Percentiles rank a stretch among this genome's conserved stretches.
Evolutionary conservation across 1,140 invertebrate genomes (phyloP).

Genomic region (Limonius californicus): DNA sequence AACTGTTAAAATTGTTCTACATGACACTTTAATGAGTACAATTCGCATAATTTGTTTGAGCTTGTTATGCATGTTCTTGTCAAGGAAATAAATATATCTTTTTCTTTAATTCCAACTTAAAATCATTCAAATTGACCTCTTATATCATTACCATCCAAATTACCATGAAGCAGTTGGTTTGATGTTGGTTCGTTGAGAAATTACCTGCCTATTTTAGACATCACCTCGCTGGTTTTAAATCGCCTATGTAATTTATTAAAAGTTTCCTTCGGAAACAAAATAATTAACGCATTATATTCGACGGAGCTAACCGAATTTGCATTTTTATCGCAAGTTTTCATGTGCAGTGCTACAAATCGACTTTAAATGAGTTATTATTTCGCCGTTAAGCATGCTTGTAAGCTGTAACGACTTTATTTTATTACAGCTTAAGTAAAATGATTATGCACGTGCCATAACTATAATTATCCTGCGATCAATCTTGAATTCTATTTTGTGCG

Average conservation of each 20-base stretch:
- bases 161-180: too few relatives aligned
- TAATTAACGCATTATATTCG: not conserved
- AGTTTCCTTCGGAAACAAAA: not conserved
- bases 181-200: not conserved
- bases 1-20: too few relatives aligned
- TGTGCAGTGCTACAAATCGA: slow-evolving; percentile 13
- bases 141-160: too few relatives aligned
- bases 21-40: too few relatives aligned
- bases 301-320: slow-evolving; percentile 15
- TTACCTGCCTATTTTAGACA: not conserved
- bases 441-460: not conserved
- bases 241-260: not conserved
- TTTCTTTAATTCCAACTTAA: too few relatives aligned
- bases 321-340: slow-evolving; percentile 22
- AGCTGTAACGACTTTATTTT: not conserved
- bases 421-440: not conserved
- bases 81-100: too few relatives aligned
- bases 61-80: too few relatives aligned
- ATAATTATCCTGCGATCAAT: not conserved
- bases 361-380: slow-evolving; percentile 29
- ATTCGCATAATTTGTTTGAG: too few relatives aligned
- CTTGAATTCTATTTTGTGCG: too few relatives aligned
- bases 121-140: too few relatives aligned
- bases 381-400: slow-evolving; percentile 15
- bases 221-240: not conserved